Conservation (phyloP, 2,113 vertebrate species). For the Malurus alboscapulatus region DNA sequence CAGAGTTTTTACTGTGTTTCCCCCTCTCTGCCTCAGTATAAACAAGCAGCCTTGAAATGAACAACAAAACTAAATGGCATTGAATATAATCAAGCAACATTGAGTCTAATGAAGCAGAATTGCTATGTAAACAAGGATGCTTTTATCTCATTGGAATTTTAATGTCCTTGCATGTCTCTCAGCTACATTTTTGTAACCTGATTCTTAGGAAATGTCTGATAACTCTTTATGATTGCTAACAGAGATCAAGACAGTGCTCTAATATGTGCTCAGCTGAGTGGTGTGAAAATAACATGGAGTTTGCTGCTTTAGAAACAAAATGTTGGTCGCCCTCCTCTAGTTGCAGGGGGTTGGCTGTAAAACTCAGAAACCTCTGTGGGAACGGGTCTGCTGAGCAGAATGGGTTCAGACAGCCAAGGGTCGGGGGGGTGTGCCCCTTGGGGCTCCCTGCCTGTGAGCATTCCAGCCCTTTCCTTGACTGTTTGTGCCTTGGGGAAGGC, state of each 20-base stretch:
- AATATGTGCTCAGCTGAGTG: background rate
- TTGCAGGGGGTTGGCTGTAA: background rate
- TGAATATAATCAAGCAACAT: constrained; percentile 76
- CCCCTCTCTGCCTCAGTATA: constrained; percentile 51
- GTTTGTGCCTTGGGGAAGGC: background rate
- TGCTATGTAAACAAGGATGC: constrained; percentile 64
- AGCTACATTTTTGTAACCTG: constrained; percentile 67
- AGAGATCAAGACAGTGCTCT: background rate
- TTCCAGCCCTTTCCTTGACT: background rate
- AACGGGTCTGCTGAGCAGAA: background rate
- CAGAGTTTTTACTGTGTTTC: constrained; percentile 41
- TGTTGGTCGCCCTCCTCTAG: fast-evolving
- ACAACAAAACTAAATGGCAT: constrained; percentile 78
- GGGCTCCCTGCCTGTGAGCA: background rate
- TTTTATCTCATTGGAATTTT: constrained; percentile 77
- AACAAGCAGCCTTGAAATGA: constrained; percentile 76
- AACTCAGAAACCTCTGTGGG: background rate
- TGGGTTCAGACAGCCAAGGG: background rate
- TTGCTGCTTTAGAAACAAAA: background rate
- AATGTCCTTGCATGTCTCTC: constrained; percentile 73
- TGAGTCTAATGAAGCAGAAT: constrained; percentile 75
- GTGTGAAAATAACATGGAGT: background rate
- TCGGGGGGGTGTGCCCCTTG: background rate
- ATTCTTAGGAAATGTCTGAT: constrained; percentile 59
- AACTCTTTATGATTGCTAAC: constrained; percentile 44